Evolutionary conservation across 2,113 vertebrate genomes (phyloP), one percentile per base, ranked within the genome.

Genomic region (Oncorhynchus kisutch): DNA sequence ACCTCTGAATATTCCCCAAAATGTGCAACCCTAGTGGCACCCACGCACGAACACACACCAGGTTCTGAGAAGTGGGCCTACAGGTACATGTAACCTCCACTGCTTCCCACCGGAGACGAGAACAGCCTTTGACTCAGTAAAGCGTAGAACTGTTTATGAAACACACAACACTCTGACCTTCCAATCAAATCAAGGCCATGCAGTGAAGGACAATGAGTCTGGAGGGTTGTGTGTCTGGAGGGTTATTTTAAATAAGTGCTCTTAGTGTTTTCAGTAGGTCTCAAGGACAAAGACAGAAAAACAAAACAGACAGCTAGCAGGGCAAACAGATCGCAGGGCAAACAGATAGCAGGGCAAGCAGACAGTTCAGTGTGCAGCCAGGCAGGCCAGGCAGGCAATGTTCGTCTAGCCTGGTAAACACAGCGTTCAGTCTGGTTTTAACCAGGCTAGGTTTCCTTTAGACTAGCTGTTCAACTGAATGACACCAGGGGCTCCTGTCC

Each of bases 151-250:
- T 60, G 65, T 69, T 29, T 16, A 69, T 68, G 31, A 9, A 9
- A 45, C 48, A 27, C 18, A 60, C 60, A 29, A n/a, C 14, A 5
- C 16, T 45, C 39, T 11, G 20, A 4, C 54, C 74, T 54, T 69
- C 31, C 59, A 69, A 75, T 69, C 51, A 75, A 69, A 59, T 45
- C 39, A 45, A 45, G 49, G n/a, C 74, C 39, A 45, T 11, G 39
- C 9, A 75, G 49, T 14, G 22, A 79, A n/a, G 34, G 31, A 62
- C 5, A 39, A 31, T 11, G 72, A 12, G 3, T 57, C 24, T 13
- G 51, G 51, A 39, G 67, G 74, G 22, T 7, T 39, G 39, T 11
- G 72, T 3, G 3, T 57, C 24, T 13, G 51, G 51, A 25, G 67
- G 74, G 22, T 7, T 39, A 9, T 45, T 45, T 69, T 69, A 69